These are phyloP conservation scores for Stylophora pistillata DNA, from an alignment of 64 coral and sea anemone species.

Conservation along the genomic window DNA sequence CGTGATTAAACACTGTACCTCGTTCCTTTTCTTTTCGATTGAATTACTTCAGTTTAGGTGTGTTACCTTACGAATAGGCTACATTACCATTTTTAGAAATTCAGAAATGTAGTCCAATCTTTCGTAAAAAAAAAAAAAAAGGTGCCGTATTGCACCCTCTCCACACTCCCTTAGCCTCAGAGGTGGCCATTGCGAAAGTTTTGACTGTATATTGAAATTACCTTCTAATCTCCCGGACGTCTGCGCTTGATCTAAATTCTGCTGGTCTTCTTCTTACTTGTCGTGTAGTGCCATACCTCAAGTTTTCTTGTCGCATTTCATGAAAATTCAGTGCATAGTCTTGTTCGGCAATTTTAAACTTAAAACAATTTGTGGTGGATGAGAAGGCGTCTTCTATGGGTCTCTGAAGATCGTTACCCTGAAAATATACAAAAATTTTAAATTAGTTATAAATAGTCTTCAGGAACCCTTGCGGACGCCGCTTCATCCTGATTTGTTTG, in stretches of 20 bases:
- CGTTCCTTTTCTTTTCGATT: too few species aligned
- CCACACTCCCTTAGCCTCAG: neutral
- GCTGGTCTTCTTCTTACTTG: conserved; percentile 18
- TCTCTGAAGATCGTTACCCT: conserved; percentile 6
- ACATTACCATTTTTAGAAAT: too few species aligned
- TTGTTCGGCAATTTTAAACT: conserved; percentile 17
- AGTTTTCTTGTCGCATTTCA: conserved; percentile 16
- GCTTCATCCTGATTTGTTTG: neutral
- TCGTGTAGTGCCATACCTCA: conserved; percentile 1
- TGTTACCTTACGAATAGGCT: too few species aligned
- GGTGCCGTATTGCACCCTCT: too few species aligned
- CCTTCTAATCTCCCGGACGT: neutral
- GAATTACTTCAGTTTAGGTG: too few species aligned
- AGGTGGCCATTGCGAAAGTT: neutral
- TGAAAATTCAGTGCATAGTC: neutral
- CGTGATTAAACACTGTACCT: too few species aligned
- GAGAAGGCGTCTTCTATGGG: conserved; percentile 3
- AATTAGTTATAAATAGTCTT: too few species aligned
- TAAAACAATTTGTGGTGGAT: neutral
- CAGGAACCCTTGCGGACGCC: too few species aligned
- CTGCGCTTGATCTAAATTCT: neutral
- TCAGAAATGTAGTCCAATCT: too few species aligned
- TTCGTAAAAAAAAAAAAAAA: too few species aligned
- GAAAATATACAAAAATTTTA: neutral
- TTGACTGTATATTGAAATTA: neutral